These are phyloP conservation scores for Anhinga anhinga DNA, from an alignment of 2,113 vertebrate species.

Conservation along the genomic window DNA sequence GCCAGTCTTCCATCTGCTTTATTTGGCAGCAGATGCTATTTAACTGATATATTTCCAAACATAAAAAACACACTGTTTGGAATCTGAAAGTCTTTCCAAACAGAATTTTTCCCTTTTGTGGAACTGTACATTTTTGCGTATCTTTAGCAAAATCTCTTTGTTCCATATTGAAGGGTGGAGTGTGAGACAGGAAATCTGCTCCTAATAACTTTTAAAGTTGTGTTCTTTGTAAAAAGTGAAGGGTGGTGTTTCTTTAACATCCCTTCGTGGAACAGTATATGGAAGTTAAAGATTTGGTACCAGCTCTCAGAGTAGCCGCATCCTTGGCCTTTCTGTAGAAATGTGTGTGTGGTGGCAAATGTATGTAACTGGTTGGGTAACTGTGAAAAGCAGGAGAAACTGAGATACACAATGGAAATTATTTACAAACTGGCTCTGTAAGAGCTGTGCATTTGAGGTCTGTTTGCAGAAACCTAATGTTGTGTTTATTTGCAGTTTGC, in stretches of 20 bases:
- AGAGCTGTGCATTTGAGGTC: neutral
- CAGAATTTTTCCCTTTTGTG: neutral
- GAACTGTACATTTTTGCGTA: slow-evolving; percentile 25
- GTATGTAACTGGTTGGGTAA: neutral
- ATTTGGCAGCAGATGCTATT: slow-evolving; percentile 14
- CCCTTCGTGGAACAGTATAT: neutral
- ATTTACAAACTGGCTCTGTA: fast-evolving
- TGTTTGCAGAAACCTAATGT: neutral
- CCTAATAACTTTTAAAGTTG: neutral
- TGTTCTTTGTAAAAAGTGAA: neutral
- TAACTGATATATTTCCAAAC: slow-evolving; percentile 15
- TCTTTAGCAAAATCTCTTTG: slow-evolving; percentile 25
- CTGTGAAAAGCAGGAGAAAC: neutral
- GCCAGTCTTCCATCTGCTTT: slow-evolving; percentile 14
- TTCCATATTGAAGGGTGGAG: slow-evolving; percentile 24
- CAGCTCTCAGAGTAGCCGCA: neutral
- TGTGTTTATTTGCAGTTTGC: neutral
- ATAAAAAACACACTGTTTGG: neutral
- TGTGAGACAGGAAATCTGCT: slow-evolving; percentile 35
- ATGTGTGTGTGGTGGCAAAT: neutral
- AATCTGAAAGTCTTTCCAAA: neutral
- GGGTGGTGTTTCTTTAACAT: neutral
- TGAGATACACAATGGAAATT: neutral
- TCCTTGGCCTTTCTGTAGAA: neutral
- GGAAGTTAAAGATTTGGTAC: neutral